phyloP scores from a whole-genome alignment of 2,797 vertebrate genomes.

The Rhyacichthys aspro region DNA sequence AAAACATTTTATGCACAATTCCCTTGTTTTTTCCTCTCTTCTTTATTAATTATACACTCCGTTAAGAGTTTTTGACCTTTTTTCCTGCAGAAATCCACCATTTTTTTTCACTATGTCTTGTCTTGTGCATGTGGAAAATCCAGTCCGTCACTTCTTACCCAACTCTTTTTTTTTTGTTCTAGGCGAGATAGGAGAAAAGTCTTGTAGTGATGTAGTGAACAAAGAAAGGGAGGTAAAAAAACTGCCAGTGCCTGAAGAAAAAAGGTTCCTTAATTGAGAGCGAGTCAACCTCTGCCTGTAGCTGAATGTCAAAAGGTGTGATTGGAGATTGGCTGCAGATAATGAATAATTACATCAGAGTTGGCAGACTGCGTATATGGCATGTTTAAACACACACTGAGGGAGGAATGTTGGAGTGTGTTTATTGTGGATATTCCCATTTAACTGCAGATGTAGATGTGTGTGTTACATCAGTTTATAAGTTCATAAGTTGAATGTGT shows the following conservation, averaged over 20 bases:
- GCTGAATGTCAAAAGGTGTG: constrained; percentile 74
- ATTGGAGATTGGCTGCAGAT: constrained; percentile 73
- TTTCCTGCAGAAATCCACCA: neutral
- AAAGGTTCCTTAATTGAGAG: constrained; percentile 69
- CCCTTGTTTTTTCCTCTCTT: constrained; percentile 20
- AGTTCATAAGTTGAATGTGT: constrained; percentile 31
- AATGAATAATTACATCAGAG: constrained; percentile 73
- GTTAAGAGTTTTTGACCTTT: constrained; percentile 6
- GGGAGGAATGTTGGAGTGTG: neutral
- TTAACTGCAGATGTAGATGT: constrained; percentile 45
- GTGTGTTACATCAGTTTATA: constrained; percentile 49
- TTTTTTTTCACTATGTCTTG: neutral
- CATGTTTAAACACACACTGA: neutral
- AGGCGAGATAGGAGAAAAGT: constrained; percentile 36
- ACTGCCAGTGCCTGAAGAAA: constrained; percentile 61
- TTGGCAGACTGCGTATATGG: constrained; percentile 19
- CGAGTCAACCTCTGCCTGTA: constrained; percentile 62
- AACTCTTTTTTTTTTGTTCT: constrained; percentile 57
- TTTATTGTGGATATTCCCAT: constrained; percentile 25
- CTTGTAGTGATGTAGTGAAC: constrained; percentile 34
- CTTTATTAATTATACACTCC: constrained; percentile 31
- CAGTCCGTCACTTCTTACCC: constrained; percentile 37
- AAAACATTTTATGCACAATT: neutral
- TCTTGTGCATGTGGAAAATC: constrained; percentile 3
- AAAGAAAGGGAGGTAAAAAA: constrained; percentile 29